A percentile compares a stretch with the other conserved stretches of the same genome.
phyloP scores from a whole-genome alignment of 2,888 invertebrate genomes.

The Erebia aethiops region DNA sequence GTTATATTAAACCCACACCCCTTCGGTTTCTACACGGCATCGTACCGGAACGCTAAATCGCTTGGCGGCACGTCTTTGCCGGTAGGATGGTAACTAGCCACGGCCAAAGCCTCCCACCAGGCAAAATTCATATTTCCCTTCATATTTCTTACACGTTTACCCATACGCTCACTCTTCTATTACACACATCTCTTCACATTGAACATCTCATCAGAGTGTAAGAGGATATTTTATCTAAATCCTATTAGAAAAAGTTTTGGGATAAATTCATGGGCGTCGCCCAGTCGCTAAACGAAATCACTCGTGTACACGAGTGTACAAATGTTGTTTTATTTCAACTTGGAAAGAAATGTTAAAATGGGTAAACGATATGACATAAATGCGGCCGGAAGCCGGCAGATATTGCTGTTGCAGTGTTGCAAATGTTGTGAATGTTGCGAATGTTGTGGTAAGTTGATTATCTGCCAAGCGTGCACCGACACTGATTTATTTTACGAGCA shows the following conservation, averaged over 20 bases:
- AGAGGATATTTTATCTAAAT: background rate
- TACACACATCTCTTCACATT: no score
- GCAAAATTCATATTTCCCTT: no score
- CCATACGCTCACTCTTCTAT: no score
- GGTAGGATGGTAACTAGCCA: no score
- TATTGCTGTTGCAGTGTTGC: background rate
- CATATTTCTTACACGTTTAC: no score
- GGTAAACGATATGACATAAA: constrained; percentile 16
- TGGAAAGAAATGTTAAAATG: constrained; percentile 9
- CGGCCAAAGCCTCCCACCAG: no score
- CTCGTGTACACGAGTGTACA: background rate
- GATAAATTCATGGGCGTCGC: background rate
- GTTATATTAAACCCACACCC: no score
- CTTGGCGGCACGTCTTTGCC: no score
- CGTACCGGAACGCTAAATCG: no score
- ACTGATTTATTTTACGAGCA: constrained; percentile 34
- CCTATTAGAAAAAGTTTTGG: background rate
- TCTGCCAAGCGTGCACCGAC: constrained; percentile 30
- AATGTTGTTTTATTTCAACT: background rate
- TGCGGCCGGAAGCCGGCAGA: background rate
- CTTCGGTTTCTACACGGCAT: no score
- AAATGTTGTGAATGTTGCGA: constrained; percentile 6
- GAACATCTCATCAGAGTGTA: no score
- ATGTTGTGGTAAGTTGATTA: constrained; percentile 28
- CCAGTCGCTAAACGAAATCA: background rate